Conservation (phyloP, 1,140 invertebrate genomes). For the Ceratosolen fusciceps region DNA sequence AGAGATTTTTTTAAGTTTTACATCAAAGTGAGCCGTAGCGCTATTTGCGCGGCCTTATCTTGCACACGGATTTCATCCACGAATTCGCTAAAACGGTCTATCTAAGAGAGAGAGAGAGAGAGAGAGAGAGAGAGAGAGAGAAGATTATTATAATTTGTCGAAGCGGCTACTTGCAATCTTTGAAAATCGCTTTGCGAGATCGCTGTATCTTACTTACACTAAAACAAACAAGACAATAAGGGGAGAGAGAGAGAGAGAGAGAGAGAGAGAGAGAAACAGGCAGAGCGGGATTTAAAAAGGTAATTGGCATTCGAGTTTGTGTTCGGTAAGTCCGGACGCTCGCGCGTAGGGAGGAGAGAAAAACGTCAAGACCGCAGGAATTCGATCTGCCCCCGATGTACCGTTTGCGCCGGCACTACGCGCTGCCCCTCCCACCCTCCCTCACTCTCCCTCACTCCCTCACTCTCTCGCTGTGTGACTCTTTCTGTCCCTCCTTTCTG, state of each 20-base stretch:
- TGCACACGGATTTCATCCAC: background rate
- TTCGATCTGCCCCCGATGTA: constrained; percentile 47
- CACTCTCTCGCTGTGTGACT: background rate
- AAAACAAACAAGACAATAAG: constrained; percentile 15
- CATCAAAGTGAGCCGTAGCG: background rate
- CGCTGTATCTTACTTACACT: background rate
- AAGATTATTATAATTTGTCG: background rate
- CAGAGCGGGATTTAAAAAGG: constrained; percentile 25
- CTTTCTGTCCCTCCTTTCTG: too few relatives aligned
- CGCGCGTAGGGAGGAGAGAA: constrained; percentile 14
- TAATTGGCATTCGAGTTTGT: constrained; percentile 23
- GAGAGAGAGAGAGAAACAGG: background rate
- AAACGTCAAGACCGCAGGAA: constrained; percentile 42
- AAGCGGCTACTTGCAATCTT: background rate
- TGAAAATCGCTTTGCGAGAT: background rate
- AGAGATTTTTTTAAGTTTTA: too few relatives aligned
- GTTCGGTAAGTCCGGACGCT: background rate
- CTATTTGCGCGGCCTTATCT: background rate
- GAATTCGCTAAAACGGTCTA: background rate
- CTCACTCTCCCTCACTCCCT: constrained; percentile 3
- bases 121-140: too few relatives aligned
- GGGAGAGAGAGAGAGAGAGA: background rate
- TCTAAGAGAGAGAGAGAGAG: background rate
- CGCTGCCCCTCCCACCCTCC: background rate
- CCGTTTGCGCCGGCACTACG: constrained; percentile 24